Base-by-base conservation (phyloP, 2,113 vertebrate species). In the Argyrosomus japonicus region DNA sequence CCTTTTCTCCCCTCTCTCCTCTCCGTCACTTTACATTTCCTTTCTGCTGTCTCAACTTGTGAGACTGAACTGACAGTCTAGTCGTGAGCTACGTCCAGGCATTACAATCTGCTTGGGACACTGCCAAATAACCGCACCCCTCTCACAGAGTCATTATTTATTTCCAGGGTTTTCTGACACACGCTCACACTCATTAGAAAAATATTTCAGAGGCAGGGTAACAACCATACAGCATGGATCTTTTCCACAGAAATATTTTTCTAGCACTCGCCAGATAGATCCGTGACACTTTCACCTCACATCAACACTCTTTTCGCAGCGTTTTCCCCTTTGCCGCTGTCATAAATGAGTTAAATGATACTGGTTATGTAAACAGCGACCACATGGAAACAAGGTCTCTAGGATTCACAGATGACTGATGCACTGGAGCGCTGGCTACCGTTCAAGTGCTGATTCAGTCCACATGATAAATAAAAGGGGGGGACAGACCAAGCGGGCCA, bases 371-470 rank as follows among this genome's bases (percentile, higher is more conserved):
- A 90, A 92, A 89, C 76, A 72, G 70, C 58, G 3, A 56, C 15
- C 82, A 85, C 77, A 27, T 83, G 75, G 74, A 79, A 73, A 64
- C 57, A 63, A 82, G 68, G 77, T 76, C 77, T 85, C 63, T 45
- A 67, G 40, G 79, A 54, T 85, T 89, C 67, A 72, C 79, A 85
- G 76, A 73, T 75, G 77, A 84, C 68, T 73, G 80, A 51, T 87
- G 81, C 68, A 54, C 73, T 76, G 80, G 69, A 77, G 76, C 23
- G 8, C 65, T 89, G 87, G 84, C 85, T 40, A 29, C 76, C 53
- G 67, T 84, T 88, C 84, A 91, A 85, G 64, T 86, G 85, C 80
- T 89, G 87, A 91, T 85, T 88, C 90, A 87, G 83, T 77, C 57
- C 73, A 83, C 81, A 78, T 79, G 73, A 84, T 77, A 80, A 88